These are phyloP conservation scores for Heliconius ethilla DNA, from an alignment of 2,888 invertebrate species.

Conservation along the genomic window DNA sequence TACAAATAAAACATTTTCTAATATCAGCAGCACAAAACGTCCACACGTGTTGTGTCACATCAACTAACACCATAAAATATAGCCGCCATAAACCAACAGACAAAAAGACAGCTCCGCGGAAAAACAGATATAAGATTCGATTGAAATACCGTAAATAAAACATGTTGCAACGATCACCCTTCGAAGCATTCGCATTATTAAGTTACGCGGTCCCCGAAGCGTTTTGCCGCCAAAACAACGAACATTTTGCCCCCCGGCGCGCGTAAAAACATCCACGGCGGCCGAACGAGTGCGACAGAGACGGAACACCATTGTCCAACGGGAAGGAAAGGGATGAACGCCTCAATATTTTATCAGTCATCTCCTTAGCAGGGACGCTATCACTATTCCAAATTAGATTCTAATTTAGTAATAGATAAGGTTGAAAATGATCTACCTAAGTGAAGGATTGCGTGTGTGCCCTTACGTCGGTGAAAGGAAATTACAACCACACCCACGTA, in stretches of 20 bases:
- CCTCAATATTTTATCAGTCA: slow-evolving; percentile 80
- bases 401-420: slow-evolving; percentile 35
- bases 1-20: slow-evolving; percentile 39
- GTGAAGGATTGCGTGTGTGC: slow-evolving; percentile 77
- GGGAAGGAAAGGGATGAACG: slow-evolving; percentile 73
- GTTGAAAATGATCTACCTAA: slow-evolving; percentile 52
- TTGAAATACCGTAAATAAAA: slow-evolving; percentile 81
- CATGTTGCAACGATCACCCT: slow-evolving; percentile 75
- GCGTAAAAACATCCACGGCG: slow-evolving; percentile 78
- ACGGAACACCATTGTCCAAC: slow-evolving; percentile 64
- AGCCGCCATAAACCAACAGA: slow-evolving; percentile 58
- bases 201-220: slow-evolving; percentile 80
- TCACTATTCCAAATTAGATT: slow-evolving; percentile 50
- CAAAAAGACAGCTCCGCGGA: slow-evolving; percentile 51
- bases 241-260: slow-evolving; percentile 81
- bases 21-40: slow-evolving; percentile 52
- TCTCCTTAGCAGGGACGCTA: slow-evolving; percentile 69
- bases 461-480: slow-evolving; percentile 82
- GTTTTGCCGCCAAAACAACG: slow-evolving; percentile 83
- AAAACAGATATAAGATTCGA: slow-evolving; percentile 72
- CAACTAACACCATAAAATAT: slow-evolving; percentile 47
- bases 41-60: slow-evolving; percentile 49
- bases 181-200: slow-evolving; percentile 76
- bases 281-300: slow-evolving; percentile 66
- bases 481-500: slow-evolving; percentile 83